These are phyloP conservation scores for Rhinogobio ventralis DNA, from an alignment of 2,797 vertebrate species.

Conservation along the genomic window DNA sequence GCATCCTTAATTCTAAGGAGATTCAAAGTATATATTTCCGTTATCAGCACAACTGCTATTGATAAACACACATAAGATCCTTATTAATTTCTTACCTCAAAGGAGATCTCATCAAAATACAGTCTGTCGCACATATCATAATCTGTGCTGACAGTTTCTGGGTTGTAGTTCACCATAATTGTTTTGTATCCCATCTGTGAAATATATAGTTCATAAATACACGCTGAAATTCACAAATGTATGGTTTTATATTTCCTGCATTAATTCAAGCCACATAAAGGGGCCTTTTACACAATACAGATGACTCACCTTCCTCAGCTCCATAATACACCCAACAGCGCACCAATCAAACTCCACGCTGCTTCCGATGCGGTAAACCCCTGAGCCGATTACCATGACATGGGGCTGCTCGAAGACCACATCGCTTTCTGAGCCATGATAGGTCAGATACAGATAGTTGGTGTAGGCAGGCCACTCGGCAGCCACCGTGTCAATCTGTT, in stretches of 20 bases:
- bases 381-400: constrained; percentile 95
- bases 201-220: not conserved
- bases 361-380: constrained; percentile 97
- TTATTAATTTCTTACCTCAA: constrained; percentile 83
- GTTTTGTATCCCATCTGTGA: constrained; percentile 96
- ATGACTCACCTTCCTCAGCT: constrained; percentile 87
- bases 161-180: constrained; percentile 99
- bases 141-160: constrained; percentile 97
- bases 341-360: constrained; percentile 99
- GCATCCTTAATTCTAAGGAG: not conserved
- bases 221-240: not conserved
- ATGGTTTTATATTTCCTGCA: not conserved
- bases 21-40: not conserved
- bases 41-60: not conserved
- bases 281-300: not conserved
- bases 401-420: constrained; percentile 86
- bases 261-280: not conserved
- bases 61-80: not conserved
- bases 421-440: constrained; percentile 87
- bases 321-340: constrained; percentile 93
- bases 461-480: constrained; percentile 96
- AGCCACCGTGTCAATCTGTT: constrained; percentile 97
- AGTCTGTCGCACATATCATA: constrained; percentile 98
- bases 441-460: constrained; percentile 97
- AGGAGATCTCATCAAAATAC: constrained; percentile 98